A percentile compares a stretch with the other conserved stretches of the same genome.
phyloP scores from a whole-genome alignment of 2,113 vertebrate genomes.

The Scytalopus superciliaris region DNA sequence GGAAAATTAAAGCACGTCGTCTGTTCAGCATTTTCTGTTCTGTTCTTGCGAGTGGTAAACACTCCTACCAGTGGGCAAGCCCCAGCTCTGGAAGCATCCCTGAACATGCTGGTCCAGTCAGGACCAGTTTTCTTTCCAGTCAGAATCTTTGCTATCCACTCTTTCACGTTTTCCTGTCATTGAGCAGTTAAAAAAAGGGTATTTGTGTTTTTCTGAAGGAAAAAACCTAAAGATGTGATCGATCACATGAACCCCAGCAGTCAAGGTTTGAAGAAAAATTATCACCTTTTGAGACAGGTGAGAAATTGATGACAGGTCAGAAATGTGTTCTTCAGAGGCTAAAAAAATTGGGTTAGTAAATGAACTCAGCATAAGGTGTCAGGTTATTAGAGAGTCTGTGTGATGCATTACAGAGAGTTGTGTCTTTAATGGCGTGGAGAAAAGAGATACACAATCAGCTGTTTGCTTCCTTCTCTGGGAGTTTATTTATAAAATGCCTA shows the following conservation, averaged over 20 bases:
- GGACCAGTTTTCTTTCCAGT: not conserved
- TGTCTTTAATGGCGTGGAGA: not conserved
- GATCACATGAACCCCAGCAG: not conserved
- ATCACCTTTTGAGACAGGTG: not conserved
- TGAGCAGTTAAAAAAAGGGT: not conserved
- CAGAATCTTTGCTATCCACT: not conserved
- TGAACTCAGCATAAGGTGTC: not conserved
- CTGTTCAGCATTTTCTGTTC: constrained; percentile 10
- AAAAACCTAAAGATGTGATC: not conserved
- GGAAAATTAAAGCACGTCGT: not conserved
- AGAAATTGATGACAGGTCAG: not conserved
- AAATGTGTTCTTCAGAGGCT: not conserved
- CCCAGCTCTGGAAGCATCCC: not conserved
- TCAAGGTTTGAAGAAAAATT: not conserved
- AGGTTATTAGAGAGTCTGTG: not conserved
- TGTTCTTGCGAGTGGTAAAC: not conserved
- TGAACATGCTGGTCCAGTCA: not conserved
- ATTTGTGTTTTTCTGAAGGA: not conserved
- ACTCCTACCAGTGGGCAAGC: not conserved
- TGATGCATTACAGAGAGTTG: not conserved
- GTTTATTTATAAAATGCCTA: not conserved
- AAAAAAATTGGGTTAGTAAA: not conserved
- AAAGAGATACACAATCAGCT: not conserved
- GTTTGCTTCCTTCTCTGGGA: not conserved
- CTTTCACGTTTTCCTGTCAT: not conserved